Evolutionary conservation across 1,140 invertebrate genomes (phyloP), one percentile per base, ranked within the genome.

Genomic region (Melitaea cinxia): DNA sequence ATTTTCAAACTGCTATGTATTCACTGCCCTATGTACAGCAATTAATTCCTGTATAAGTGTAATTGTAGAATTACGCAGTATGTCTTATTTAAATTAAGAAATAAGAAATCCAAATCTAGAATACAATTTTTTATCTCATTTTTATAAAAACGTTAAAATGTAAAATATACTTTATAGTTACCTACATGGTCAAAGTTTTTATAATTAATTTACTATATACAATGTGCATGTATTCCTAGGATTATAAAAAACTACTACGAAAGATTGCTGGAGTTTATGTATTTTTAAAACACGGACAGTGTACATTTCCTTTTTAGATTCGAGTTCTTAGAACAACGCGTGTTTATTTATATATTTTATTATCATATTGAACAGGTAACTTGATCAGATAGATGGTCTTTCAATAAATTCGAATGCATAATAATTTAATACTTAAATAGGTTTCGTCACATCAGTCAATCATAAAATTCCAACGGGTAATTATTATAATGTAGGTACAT

Each of bases 401-500:
- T 4, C 12, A 23, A 47, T 21, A 21, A 47, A 47, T 12, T 47
- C 1, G 42, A 47, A 47, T 23, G 23, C 23, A 21, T 47, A 47
- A 47, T 47, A 23, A 47, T 23, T 47, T 47, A 47, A 47, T 23
- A 23, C 42, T 47, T 23, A 17, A 47, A 47, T 47, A 21, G 42
- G 21, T 23, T 47, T 23, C 42, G n/a, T 47, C 42, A 12, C 42
- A 10, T 47, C 42, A 47, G 42, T 23, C 42, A 47, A 47, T 47
- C 42, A 23, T 10, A 17, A 47, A 47, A 47, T 47, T 47, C 42
- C 42, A 47, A 12, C 42, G 7, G 17, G 21, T 47, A 23, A 47
- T 47, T 47, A 47, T 47, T 47, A 47, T 47, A 47, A 47, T 47
- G 14, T 47, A 19, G n/a, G n/a, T n/a, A 23, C 42, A 12, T 23